These are phyloP conservation scores for Dendrocopos noguchii DNA, from an alignment of 2,113 vertebrate species.

Conservation along the genomic window DNA sequence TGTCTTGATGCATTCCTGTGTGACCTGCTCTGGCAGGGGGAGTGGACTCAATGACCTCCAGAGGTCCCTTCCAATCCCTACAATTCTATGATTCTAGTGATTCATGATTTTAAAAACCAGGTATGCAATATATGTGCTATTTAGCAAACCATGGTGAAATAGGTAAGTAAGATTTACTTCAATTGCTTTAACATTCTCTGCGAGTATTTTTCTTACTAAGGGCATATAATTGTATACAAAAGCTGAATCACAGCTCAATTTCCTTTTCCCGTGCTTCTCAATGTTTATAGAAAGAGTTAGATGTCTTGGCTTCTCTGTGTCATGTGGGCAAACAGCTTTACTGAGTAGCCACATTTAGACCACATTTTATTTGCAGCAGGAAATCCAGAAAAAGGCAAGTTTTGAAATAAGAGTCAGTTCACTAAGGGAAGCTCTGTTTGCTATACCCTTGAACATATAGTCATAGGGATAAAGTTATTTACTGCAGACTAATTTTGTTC, in stretches of 20 bases:
- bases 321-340: background rate
- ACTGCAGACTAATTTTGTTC: background rate
- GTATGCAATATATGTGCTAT: background rate
- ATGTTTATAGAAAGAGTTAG: background rate
- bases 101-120: background rate
- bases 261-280: background rate
- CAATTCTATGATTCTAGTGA: background rate
- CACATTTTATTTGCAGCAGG: background rate
- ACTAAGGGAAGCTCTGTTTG: background rate
- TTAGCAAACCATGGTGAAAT: background rate
- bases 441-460: background rate
- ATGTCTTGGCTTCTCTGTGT: background rate
- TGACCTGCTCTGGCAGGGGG: too few relatives aligned
- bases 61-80: too few relatives aligned
- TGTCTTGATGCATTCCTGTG: too few relatives aligned
- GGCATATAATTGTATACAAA: background rate
- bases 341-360: background rate
- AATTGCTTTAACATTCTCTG: background rate
- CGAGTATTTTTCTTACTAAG: background rate
- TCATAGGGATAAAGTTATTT: background rate
- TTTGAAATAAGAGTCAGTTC: background rate
- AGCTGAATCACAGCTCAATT: background rate
- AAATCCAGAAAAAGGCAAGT: background rate
- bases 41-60: too few relatives aligned
- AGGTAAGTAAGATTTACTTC: background rate